Percentiles rank a stretch among this genome's conserved stretches.
Conservation (phyloP, 37 sponge, comb jelly and placozoan genomes). For the Corticium candelabrum region DNA sequence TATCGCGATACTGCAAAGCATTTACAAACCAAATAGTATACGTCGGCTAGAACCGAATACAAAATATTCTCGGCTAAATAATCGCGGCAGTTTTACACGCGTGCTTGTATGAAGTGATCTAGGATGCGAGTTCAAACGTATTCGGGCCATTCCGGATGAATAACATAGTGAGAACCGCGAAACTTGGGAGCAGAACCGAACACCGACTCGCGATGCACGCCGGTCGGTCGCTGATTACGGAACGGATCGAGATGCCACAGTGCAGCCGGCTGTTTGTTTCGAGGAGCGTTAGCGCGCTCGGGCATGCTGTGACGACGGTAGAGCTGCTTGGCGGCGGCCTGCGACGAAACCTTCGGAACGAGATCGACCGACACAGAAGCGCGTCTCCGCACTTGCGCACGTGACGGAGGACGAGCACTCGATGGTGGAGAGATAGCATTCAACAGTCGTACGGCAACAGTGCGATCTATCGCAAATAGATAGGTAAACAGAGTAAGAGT, state of each 20-base stretch:
- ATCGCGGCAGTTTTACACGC: too few species aligned
- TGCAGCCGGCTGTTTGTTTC: background rate
- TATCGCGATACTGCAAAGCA: too few species aligned
- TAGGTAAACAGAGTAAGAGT: background rate
- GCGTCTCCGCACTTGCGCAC: background rate
- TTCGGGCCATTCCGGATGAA: slow-evolving; percentile 1
- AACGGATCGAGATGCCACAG: background rate
- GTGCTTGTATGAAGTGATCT: too few species aligned
- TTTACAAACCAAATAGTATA: too few species aligned
- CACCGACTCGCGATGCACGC: background rate
- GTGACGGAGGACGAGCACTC: background rate
- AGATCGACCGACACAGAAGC: background rate
- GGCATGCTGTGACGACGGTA: background rate
- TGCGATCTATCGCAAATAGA: background rate
- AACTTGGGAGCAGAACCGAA: background rate
- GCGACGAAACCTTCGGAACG: background rate
- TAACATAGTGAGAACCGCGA: background rate
- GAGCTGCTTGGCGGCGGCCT: background rate
- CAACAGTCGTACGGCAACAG: background rate
- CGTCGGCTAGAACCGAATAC: too few species aligned
- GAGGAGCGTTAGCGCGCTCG: background rate
- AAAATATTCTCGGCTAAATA: too few species aligned
- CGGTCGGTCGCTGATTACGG: background rate
- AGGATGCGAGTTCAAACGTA: too few species aligned
- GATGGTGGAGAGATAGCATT: background rate